Evolutionary conservation across 2,888 invertebrate species (phyloP).

Genomic region (Mythimna vitellina): DNA sequence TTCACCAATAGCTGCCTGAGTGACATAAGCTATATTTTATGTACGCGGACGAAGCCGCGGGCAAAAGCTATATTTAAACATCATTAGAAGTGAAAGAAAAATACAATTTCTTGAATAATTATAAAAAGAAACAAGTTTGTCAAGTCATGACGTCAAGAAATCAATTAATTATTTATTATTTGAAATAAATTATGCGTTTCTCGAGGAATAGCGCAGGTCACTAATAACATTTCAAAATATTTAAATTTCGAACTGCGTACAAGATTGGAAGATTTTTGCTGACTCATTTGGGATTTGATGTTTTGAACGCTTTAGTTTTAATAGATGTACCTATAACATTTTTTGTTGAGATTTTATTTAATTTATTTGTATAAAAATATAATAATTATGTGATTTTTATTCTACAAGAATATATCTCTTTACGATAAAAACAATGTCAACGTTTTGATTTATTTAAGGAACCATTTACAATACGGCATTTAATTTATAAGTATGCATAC

Average conservation of each 20-base stretch:
- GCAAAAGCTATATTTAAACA: not conserved
- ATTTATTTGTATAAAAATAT: not conserved
- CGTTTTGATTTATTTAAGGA: no score
- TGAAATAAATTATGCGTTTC: slow-evolving; percentile 13
- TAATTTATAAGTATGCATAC: not conserved
- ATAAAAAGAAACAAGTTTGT: not conserved
- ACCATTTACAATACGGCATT: not conserved
- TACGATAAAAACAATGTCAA: no score
- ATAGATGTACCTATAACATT: no score
- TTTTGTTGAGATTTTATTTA: not conserved
- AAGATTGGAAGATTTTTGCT: slow-evolving; percentile 51
- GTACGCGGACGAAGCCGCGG: no score
- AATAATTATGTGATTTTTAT: no score
- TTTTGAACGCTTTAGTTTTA: not conserved
- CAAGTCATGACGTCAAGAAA: slow-evolving; percentile 28
- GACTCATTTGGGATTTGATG: slow-evolving; percentile 40
- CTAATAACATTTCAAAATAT: slow-evolving; percentile 52
- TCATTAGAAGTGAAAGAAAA: not conserved
- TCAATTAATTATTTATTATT: slow-evolving; percentile 24
- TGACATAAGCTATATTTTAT: no score
- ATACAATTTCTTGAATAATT: not conserved
- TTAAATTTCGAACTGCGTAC: slow-evolving; percentile 57
- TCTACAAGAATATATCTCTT: no score
- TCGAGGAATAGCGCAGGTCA: slow-evolving; percentile 21
- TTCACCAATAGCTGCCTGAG: no score